Evolutionary conservation across 2,888 invertebrate species (phyloP).

Genomic region (Chrysodeixis includens): DNA sequence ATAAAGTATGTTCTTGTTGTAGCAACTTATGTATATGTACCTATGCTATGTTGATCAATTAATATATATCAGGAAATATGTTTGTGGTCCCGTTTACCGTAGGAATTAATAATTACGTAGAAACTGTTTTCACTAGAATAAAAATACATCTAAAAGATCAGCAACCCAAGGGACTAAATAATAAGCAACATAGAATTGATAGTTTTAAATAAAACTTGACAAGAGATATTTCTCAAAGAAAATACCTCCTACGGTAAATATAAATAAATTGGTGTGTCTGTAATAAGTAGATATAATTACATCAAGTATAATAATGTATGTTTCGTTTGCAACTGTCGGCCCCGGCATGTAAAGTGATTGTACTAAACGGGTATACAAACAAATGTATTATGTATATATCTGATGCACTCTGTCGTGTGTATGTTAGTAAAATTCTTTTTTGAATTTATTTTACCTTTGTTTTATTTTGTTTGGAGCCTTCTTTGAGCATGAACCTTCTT

Average conservation of each 20-base stretch:
- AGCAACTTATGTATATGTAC: slow-evolving; percentile 13
- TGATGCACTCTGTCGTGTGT: slow-evolving; percentile 62
- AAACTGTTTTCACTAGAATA: neutral
- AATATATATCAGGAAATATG: slow-evolving; percentile 20
- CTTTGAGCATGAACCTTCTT: slow-evolving; percentile 19
- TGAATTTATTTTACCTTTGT: slow-evolving; percentile 68
- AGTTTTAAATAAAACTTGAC: neutral
- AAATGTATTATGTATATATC: slow-evolving; percentile 74
- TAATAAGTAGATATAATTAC: slow-evolving; percentile 31
- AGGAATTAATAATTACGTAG: slow-evolving; percentile 17
- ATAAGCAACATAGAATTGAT: neutral
- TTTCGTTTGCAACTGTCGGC: slow-evolving; percentile 36
- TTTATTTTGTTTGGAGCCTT: slow-evolving; percentile 64
- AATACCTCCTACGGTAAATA: slow-evolving; percentile 15
- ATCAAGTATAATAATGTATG: slow-evolving; percentile 32
- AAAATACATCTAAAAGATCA: neutral
- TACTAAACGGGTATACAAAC: slow-evolving; percentile 66
- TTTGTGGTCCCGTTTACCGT: slow-evolving; percentile 38
- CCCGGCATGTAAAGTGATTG: slow-evolving; percentile 56
- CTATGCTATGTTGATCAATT: slow-evolving; percentile 4
- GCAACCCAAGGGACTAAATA: neutral
- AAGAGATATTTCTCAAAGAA: neutral
- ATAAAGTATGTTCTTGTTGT: slow-evolving; percentile 2
- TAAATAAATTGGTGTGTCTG: slow-evolving; percentile 23
- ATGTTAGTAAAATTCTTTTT: slow-evolving; percentile 77